Percentiles rank a stretch among this genome's conserved stretches.
These are phyloP conservation scores for Ramazzottius varieornatus DNA, from an alignment of 2,888 invertebrate species.

Conservation along the genomic window DNA sequence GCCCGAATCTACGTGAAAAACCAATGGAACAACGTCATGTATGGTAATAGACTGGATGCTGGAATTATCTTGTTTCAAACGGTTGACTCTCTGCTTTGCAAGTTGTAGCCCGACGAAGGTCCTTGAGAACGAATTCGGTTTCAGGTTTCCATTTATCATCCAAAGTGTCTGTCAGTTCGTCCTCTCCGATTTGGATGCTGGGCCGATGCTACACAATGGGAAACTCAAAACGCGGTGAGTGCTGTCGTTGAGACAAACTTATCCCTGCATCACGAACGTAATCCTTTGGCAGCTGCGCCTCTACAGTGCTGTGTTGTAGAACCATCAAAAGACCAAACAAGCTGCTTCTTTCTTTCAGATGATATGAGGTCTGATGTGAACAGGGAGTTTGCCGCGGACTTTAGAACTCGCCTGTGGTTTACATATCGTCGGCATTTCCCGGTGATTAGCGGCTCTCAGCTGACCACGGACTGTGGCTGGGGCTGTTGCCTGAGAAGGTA, in stretches of 20 bases:
- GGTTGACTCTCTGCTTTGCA: too few relatives aligned
- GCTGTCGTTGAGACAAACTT: background rate
- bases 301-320: too few relatives aligned
- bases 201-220: conserved; percentile 40
- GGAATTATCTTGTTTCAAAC: too few relatives aligned
- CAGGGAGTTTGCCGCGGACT: conserved; percentile 56
- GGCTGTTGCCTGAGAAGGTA: conserved; percentile 46
- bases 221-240: background rate
- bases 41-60: too few relatives aligned
- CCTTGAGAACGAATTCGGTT: too few relatives aligned
- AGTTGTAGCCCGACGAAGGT: too few relatives aligned
- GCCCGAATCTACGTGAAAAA: background rate
- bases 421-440: conserved; percentile 65
- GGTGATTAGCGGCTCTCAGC: conserved; percentile 44
- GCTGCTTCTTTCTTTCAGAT: too few relatives aligned
- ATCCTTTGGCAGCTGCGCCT: too few relatives aligned
- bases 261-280: too few relatives aligned
- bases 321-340: too few relatives aligned
- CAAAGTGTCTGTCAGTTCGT: conserved; percentile 46
- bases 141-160: conserved; percentile 48
- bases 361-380: conserved; percentile 6
- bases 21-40: background rate
- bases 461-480: conserved; percentile 78
- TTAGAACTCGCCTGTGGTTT: conserved; percentile 56
- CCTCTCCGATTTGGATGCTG: conserved; percentile 59